Conservation (phyloP, 2,797 vertebrate genomes). For the Thunnus albacares region DNA sequence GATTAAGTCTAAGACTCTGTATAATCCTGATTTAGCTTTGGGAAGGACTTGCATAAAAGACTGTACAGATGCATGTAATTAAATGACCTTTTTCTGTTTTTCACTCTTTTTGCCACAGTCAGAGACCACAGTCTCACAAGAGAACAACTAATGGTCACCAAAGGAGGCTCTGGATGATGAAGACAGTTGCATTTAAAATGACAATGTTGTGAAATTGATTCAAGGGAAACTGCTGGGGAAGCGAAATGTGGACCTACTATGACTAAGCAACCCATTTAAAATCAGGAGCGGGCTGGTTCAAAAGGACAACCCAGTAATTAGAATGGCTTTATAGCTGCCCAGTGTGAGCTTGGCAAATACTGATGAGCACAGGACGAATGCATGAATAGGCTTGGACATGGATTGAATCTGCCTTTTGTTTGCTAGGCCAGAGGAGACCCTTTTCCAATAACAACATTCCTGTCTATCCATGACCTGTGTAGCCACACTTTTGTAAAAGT, state of each 20-base stretch:
- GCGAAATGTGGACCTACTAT: slow-evolving; percentile 63
- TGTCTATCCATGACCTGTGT: slow-evolving; percentile 80
- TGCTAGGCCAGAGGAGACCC: slow-evolving; percentile 81
- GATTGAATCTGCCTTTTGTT: slow-evolving; percentile 88
- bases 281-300: slow-evolving; percentile 72
- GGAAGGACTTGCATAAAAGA: not conserved
- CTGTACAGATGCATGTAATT: not conserved
- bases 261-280: slow-evolving; percentile 73
- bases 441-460: slow-evolving; percentile 87
- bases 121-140: slow-evolving; percentile 81
- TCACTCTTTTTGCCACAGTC: slow-evolving; percentile 46
- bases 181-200: slow-evolving; percentile 49
- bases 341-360: slow-evolving; percentile 80
- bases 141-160: slow-evolving; percentile 85
- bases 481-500: slow-evolving; percentile 79
- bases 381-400: slow-evolving; percentile 85
- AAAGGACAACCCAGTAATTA: slow-evolving; percentile 82
- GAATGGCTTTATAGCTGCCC: slow-evolving; percentile 79
- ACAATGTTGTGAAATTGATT: slow-evolving; percentile 64
- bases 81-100: not conserved
- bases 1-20: not conserved
- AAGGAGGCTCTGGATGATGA: slow-evolving; percentile 32
- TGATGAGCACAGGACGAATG: slow-evolving; percentile 80
- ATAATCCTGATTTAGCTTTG: not conserved
- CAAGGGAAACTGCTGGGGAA: slow-evolving; percentile 63